A percentile compares a stretch with the other conserved stretches of the same genome.
phyloP scores from a whole-genome alignment of 2,888 invertebrate genomes.

The Eupithecia inturbata region DNA sequence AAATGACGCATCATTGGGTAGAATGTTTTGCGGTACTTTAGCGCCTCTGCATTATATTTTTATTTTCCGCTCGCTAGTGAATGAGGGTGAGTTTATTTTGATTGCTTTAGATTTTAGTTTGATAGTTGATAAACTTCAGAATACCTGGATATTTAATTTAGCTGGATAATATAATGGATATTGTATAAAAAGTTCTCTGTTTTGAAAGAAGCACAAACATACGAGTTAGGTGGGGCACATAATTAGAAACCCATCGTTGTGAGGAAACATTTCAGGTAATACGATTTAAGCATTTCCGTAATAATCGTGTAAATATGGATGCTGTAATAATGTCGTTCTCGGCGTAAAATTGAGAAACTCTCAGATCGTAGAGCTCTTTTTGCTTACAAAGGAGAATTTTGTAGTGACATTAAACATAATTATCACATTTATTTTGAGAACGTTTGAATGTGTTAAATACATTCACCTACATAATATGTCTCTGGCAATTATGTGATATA shows the following conservation, averaged over 20 bases:
- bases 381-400: slow-evolving; percentile 21
- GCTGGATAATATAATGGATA: not conserved
- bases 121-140: not conserved
- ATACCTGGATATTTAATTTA: not conserved
- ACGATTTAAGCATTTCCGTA: not conserved
- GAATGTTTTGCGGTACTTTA: slow-evolving; percentile 44
- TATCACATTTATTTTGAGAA: slow-evolving; percentile 7
- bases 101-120: slow-evolving; percentile 7
- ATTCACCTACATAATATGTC: not conserved
- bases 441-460: not conserved
- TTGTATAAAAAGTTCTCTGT: not conserved
- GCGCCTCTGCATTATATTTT: slow-evolving; percentile 26
- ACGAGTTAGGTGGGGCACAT: not conserved
- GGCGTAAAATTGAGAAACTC: slow-evolving; percentile 22
- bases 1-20: slow-evolving; percentile 56
- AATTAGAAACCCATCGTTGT: slow-evolving; percentile 4
- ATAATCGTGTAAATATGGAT: slow-evolving; percentile 19
- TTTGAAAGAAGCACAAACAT: slow-evolving; percentile 1
- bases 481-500: not conserved
- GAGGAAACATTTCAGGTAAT: slow-evolving; percentile 8
- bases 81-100: slow-evolving; percentile 13
- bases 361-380: slow-evolving; percentile 12
- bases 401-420: slow-evolving; percentile 7
- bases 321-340: slow-evolving; percentile 16
- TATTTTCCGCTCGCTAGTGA: slow-evolving; percentile 29